A percentile compares a stretch with the other conserved stretches of the same genome.
phyloP scores from a whole-genome alignment of 1,140 invertebrate species.

The Contarinia nasturtii region DNA sequence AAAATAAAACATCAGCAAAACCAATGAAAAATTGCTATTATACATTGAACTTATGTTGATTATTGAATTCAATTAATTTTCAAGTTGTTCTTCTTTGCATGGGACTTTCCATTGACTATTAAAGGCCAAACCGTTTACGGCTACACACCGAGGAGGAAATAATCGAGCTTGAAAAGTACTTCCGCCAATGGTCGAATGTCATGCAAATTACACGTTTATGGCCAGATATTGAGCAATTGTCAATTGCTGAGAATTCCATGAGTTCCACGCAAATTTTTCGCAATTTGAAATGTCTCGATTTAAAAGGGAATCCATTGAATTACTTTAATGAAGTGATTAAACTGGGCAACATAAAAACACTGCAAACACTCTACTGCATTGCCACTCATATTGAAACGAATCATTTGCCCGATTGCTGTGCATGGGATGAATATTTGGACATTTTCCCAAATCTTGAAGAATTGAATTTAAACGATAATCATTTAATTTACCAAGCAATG shows the following conservation, averaged over 20 bases:
- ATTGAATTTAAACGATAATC: constrained; percentile 18
- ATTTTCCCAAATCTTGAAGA: constrained; percentile 16
- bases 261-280: constrained; percentile 13
- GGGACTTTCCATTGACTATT: too few relatives aligned
- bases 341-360: constrained; percentile 37
- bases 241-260: constrained; percentile 7
- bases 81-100: too few relatives aligned
- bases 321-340: constrained; percentile 62
- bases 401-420: constrained; percentile 20
- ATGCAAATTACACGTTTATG: constrained; percentile 48
- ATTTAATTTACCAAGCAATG: constrained; percentile 19
- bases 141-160: constrained; percentile 31
- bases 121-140: constrained; percentile 50
- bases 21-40: too few relatives aligned
- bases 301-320: constrained; percentile 60
- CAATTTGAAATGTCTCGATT: constrained; percentile 23
- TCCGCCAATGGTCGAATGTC: constrained; percentile 52
- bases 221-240: constrained; percentile 32
- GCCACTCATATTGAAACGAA: constrained; percentile 43
- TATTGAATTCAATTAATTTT: too few relatives aligned
- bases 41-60: too few relatives aligned
- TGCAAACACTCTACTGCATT: constrained; percentile 38
- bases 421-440: constrained; percentile 12
- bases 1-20: too few relatives aligned
- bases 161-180: constrained; percentile 31